These are phyloP conservation scores for Vultur gryphus DNA, from an alignment of 2,797 vertebrate genomes.

Conservation along the genomic window DNA sequence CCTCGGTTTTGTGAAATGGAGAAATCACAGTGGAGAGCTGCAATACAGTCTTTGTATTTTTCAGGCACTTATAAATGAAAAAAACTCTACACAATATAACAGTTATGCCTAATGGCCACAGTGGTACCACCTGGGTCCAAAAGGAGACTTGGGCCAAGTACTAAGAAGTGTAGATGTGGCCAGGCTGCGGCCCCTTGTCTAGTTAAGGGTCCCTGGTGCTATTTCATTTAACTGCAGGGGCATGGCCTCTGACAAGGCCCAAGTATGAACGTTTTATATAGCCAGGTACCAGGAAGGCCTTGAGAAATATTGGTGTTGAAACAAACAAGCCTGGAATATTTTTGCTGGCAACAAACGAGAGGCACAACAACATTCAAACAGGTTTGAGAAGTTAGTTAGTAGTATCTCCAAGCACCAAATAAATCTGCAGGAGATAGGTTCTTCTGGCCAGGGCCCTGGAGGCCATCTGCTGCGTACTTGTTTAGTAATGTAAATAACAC, in stretches of 20 bases:
- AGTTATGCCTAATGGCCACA: neutral
- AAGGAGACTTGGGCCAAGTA: neutral
- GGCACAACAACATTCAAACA: neutral
- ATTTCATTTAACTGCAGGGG: neutral
- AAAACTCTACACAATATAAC: neutral
- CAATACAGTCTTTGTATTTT: neutral
- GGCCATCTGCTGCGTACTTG: constrained; percentile 32
- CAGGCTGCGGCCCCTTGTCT: neutral
- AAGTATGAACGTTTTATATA: neutral
- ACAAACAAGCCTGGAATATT: constrained; percentile 36
- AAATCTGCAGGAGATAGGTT: constrained; percentile 52
- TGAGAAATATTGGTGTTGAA: constrained; percentile 39
- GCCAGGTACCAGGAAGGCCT: neutral
- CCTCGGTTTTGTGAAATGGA: neutral
- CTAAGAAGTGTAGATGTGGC: neutral
- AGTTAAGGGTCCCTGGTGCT: neutral
- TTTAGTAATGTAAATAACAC: constrained; percentile 61
- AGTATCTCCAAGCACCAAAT: constrained; percentile 50
- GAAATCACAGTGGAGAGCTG: neutral
- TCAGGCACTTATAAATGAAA: neutral
- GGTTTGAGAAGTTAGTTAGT: constrained; percentile 41
- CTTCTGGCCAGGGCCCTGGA: constrained; percentile 41
- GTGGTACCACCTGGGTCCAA: neutral
- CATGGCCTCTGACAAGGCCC: neutral
- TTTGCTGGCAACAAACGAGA: constrained; percentile 49